Conservation (phyloP, 92 coral and sea anemone genomes). For the Zoanthus gigantus region DNA sequence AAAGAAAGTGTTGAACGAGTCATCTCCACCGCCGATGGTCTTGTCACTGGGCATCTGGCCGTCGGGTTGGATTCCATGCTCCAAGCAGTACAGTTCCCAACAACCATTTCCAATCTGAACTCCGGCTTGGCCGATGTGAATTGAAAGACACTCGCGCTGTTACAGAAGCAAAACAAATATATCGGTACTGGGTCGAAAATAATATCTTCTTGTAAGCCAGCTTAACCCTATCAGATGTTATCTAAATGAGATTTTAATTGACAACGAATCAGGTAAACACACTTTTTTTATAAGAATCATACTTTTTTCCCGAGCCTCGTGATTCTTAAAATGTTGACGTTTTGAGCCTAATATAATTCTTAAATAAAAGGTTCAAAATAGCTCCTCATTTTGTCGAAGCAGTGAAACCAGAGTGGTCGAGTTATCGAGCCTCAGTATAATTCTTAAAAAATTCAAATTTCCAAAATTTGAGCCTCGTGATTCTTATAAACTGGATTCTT, state of each 20-base stretch:
- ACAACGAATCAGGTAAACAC: neutral
- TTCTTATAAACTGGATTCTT: too few relatives aligned
- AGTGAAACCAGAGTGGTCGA: too few relatives aligned
- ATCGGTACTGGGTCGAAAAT: neutral
- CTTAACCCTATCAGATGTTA: neutral
- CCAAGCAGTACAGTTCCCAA: conserved; percentile 98
- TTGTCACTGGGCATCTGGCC: conserved; percentile 93
- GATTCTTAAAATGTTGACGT: too few relatives aligned
- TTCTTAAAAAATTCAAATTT: too few relatives aligned
- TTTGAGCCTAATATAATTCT: too few relatives aligned
- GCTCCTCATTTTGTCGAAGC: too few relatives aligned
- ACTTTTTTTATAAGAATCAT: too few relatives aligned
- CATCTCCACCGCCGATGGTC: conserved; percentile 86
- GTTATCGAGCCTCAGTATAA: too few relatives aligned
- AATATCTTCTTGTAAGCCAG: neutral
- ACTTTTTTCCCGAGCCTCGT: too few relatives aligned
- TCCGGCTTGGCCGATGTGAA: conserved; percentile 99
- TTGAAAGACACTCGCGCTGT: conserved; percentile 44
- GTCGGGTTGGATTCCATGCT: conserved; percentile 96
- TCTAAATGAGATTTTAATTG: neutral
- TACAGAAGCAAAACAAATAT: neutral
- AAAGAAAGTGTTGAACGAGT: conserved; percentile 96
- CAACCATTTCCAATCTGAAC: conserved; percentile 95
- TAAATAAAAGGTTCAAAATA: too few relatives aligned
- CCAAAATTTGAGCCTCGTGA: too few relatives aligned